These are phyloP conservation scores for Salvelinus namaycush DNA, from an alignment of 2,113 vertebrate genomes.

Conservation along the genomic window DNA sequence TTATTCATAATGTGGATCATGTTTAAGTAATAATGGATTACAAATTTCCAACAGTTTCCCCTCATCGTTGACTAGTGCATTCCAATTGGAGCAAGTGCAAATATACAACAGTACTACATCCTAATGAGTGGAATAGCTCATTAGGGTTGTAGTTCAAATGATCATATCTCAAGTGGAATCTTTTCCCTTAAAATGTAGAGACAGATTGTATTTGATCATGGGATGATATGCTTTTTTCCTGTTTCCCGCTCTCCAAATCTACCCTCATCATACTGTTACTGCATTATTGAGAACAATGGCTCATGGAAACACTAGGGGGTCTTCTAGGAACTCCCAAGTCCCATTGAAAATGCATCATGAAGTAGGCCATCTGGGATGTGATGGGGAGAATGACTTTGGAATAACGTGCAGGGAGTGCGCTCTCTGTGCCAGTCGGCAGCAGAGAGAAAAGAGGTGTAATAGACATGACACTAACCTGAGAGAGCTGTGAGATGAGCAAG, in stretches of 20 bases:
- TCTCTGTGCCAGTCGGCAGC: not conserved
- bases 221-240: not conserved
- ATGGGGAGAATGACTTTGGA: not conserved
- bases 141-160: not conserved
- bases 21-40: slow-evolving; percentile 66
- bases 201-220: not conserved
- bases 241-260: not conserved
- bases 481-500: slow-evolving; percentile 56
- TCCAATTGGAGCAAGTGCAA: slow-evolving; percentile 5
- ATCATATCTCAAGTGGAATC: not conserved
- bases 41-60: slow-evolving; percentile 25
- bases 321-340: slow-evolving; percentile 8
- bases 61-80: slow-evolving; percentile 20
- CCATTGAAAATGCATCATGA: slow-evolving; percentile 9
- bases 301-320: not conserved
- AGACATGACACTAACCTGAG: slow-evolving; percentile 61
- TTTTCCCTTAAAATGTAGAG: not conserved
- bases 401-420: not conserved
- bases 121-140: not conserved
- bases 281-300: slow-evolving; percentile 1
- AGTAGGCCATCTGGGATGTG: not conserved
- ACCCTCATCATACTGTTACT: not conserved
- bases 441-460: slow-evolving; percentile 2
- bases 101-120: slow-evolving; percentile 3
- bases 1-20: slow-evolving; percentile 63